These are phyloP conservation scores for Oscheius onirici DNA, from an alignment of 2,888 invertebrate genomes.

Conservation along the genomic window DNA sequence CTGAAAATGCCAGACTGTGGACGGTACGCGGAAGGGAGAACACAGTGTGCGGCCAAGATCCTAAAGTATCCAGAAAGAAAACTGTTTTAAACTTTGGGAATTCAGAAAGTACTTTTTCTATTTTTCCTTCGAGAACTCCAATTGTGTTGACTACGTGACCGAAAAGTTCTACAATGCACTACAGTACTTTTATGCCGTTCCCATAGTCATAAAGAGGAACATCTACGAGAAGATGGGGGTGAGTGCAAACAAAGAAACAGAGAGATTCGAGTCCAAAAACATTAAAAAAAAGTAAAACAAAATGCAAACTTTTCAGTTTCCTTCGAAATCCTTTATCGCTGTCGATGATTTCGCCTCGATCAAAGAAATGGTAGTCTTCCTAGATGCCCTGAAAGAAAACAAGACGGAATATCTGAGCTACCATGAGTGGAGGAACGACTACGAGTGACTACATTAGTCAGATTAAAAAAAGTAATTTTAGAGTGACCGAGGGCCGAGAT, in stretches of 20 bases:
- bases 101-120: constrained; percentile 20
- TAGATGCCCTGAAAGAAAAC: constrained; percentile 39
- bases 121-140: constrained; percentile 25
- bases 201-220: constrained; percentile 44
- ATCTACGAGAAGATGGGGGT: constrained; percentile 44
- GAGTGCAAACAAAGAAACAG: neutral
- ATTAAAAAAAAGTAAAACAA: neutral
- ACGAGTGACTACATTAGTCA: constrained; percentile 35
- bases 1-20: constrained; percentile 34
- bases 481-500: neutral
- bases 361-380: constrained; percentile 36
- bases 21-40: constrained; percentile 25
- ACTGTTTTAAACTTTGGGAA: neutral
- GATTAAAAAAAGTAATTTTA: too few relatives aligned
- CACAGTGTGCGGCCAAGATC: constrained; percentile 30
- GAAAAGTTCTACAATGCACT: constrained; percentile 41
- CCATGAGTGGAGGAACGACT: constrained; percentile 51
- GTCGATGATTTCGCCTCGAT: constrained; percentile 42
- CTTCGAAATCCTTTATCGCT: constrained; percentile 49
- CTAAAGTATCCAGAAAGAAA: constrained; percentile 21
- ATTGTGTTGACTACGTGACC: constrained; percentile 30
- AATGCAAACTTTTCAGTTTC: constrained; percentile 36
- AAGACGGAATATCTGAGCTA: constrained; percentile 46
- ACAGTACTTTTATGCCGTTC: constrained; percentile 38
- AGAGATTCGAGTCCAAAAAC: neutral